Evolutionary conservation across 1,140 invertebrate species (phyloP).

Genomic region (Thereuonema tuberculata): DNA sequence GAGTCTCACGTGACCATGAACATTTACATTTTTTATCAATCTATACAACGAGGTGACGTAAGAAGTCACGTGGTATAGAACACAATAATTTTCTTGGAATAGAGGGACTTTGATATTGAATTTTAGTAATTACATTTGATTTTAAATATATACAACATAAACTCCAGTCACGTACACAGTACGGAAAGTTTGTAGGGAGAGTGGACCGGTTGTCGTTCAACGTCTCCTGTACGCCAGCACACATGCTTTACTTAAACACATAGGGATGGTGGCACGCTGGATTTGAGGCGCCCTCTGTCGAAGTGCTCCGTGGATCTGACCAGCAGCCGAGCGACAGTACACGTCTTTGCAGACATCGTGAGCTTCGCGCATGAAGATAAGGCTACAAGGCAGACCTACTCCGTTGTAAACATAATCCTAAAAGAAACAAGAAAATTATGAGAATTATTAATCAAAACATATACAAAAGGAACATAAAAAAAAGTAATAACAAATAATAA

Average conservation of each 20-base stretch:
- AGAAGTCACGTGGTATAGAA: too few relatives aligned
- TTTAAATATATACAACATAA: too few relatives aligned
- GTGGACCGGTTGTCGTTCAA: too few relatives aligned
- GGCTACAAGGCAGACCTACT: neutral
- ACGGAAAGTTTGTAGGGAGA: too few relatives aligned
- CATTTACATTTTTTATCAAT: too few relatives aligned
- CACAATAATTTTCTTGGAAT: too few relatives aligned
- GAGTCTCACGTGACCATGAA: too few relatives aligned
- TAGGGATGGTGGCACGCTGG: neutral
- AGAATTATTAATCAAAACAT: neutral
- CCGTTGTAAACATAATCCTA: constrained; percentile 5
- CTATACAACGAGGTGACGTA: too few relatives aligned
- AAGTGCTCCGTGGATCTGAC: neutral
- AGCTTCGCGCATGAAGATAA: constrained; percentile 2
- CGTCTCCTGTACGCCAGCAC: neutral
- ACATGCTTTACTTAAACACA: neutral
- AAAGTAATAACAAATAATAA: neutral
- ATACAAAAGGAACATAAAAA: neutral
- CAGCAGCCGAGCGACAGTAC: constrained; percentile 1
- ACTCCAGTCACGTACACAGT: too few relatives aligned
- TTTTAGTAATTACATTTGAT: too few relatives aligned
- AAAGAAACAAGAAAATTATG: neutral
- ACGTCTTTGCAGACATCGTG: constrained; percentile 1
- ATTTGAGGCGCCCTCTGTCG: neutral
- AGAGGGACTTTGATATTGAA: too few relatives aligned